Evolutionary conservation across 2,888 invertebrate genomes (phyloP).

Genomic region (Drosophila rubida): DNA sequence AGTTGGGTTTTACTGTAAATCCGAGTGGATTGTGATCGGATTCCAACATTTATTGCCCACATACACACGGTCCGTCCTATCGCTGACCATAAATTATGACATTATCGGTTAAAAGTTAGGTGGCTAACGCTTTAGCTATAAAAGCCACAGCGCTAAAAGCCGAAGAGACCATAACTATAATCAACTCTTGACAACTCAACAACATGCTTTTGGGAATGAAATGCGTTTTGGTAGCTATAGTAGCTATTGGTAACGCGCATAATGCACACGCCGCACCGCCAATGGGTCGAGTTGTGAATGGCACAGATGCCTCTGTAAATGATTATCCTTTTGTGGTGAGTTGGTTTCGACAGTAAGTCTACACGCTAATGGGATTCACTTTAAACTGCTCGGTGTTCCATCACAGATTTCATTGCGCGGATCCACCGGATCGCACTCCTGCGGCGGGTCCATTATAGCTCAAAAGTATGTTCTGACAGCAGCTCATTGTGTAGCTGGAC

Average conservation of each 20-base stretch:
- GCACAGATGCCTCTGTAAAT: constrained; percentile 70
- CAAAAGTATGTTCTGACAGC: constrained; percentile 76
- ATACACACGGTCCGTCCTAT: constrained; percentile 27
- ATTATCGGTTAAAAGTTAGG: constrained; percentile 30
- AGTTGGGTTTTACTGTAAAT: constrained; percentile 19
- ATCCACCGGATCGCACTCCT: constrained; percentile 70
- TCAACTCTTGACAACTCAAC: background rate
- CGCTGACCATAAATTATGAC: constrained; percentile 48
- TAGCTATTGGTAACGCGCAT: constrained; percentile 15
- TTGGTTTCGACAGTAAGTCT: background rate
- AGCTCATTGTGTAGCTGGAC: constrained; percentile 76
- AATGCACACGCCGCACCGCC: constrained; percentile 51
- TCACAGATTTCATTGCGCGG: constrained; percentile 73
- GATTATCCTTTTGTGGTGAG: constrained; percentile 81
- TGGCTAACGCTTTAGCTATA: constrained; percentile 20
- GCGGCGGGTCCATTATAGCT: constrained; percentile 76
- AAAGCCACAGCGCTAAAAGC: constrained; percentile 6
- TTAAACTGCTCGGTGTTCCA: background rate
- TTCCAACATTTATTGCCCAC: constrained; percentile 21
- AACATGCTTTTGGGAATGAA: background rate
- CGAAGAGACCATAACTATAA: background rate
- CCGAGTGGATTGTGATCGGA: constrained; percentile 1
- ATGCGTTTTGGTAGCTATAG: background rate
- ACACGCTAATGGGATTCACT: background rate
- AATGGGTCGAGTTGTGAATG: constrained; percentile 80